phyloP scores from a whole-genome alignment of 35 echinoderm and acorn worm species.

The Ptychodera flava region DNA sequence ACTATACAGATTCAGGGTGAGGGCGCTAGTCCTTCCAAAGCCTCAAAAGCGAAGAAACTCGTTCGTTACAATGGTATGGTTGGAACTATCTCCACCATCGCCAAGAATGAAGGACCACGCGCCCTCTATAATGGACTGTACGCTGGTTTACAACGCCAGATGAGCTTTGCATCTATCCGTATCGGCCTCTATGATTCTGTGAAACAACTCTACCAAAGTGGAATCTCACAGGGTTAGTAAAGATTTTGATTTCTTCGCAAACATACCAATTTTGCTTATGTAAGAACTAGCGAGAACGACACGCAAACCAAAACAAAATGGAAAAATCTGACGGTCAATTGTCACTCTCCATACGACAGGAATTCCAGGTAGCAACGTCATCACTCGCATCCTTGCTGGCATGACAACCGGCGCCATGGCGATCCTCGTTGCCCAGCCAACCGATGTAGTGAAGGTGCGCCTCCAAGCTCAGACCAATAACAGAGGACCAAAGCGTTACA shows the following conservation, averaged over 20 bases:
- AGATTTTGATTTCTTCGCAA: no score
- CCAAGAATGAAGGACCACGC: slow-evolving; percentile 63
- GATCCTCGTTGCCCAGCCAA: slow-evolving; percentile 83
- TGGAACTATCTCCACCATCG: slow-evolving; percentile 85
- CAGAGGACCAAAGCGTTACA: slow-evolving; percentile 41
- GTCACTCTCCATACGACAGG: no score
- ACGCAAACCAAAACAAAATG: no score
- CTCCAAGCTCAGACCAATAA: slow-evolving; percentile 72
- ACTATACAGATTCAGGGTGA: slow-evolving; percentile 99
- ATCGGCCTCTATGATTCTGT: slow-evolving; percentile 94
- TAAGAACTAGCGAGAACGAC: no score
- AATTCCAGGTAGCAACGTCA: background rate
- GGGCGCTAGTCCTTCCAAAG: background rate
- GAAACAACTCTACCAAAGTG: slow-evolving; percentile 45
- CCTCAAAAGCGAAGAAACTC: background rate
- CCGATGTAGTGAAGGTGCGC: slow-evolving; percentile 94
- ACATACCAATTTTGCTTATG: no score
- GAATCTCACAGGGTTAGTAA: background rate
- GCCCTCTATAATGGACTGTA: slow-evolving; percentile 87
- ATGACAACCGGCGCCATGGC: slow-evolving; percentile 87
- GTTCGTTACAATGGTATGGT: slow-evolving; percentile 86
- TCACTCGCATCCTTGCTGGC: slow-evolving; percentile 69
- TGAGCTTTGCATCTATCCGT: slow-evolving; percentile 79
- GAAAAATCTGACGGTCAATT: no score
- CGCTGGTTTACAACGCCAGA: slow-evolving; percentile 83